A percentile compares a stretch with the other conserved stretches of the same genome.
Evolutionary conservation across 2,797 vertebrate species (phyloP).

Genomic region (Mallotus villosus): DNA sequence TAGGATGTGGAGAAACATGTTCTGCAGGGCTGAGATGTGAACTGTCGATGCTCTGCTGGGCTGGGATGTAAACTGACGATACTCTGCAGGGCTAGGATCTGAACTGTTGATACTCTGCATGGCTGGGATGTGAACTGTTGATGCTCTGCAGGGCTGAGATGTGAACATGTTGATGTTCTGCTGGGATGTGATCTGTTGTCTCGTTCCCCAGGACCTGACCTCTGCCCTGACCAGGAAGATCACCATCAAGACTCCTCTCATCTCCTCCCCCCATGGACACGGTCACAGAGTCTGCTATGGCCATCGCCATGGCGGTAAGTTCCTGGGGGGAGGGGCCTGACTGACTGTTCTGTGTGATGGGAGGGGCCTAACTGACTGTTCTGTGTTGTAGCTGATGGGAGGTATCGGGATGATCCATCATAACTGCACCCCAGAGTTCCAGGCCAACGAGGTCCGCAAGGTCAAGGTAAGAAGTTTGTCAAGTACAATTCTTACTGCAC

Average conservation of each 20-base stretch:
- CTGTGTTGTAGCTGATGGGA: slow-evolving; percentile 82
- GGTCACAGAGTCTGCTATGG: slow-evolving; percentile 92
- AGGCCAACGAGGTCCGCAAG: slow-evolving; percentile 92
- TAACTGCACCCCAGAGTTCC: slow-evolving; percentile 95
- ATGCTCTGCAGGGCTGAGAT: no score
- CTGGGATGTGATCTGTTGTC: neutral
- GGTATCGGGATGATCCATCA: slow-evolving; percentile 94
- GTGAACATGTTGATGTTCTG: no score
- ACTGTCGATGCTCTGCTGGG: no score
- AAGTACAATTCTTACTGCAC: neutral
- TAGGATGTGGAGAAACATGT: no score
- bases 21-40: no score
- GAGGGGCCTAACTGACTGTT: neutral
- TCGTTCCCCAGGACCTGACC: slow-evolving; percentile 81
- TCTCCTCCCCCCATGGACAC: slow-evolving; percentile 96
- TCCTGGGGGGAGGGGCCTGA: neutral
- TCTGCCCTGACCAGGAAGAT: slow-evolving; percentile 92
- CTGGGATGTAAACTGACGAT: no score
- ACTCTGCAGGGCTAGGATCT: no score
- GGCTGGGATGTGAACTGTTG: no score
- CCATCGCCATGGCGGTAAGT: slow-evolving; percentile 93
- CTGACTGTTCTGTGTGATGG: neutral
- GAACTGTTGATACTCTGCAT: no score
- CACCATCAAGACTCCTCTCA: slow-evolving; percentile 89
- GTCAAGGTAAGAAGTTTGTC: slow-evolving; percentile 81